These are phyloP conservation scores for Cheilosia soror DNA, from an alignment of 2,888 invertebrate genomes.

Conservation along the genomic window DNA sequence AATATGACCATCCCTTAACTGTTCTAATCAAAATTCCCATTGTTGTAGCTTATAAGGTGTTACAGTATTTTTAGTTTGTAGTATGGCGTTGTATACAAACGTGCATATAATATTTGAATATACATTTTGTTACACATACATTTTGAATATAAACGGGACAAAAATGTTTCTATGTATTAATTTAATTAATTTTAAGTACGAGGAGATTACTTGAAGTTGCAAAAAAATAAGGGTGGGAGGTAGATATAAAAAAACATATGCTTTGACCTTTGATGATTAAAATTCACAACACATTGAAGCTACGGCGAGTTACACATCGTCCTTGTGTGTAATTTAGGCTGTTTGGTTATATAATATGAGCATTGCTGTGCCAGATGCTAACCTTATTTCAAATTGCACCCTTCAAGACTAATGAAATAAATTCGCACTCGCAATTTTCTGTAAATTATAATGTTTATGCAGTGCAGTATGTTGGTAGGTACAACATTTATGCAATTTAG, in stretches of 20 bases:
- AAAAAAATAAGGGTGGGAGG: no score
- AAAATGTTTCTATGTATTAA: no score
- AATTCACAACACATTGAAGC: not conserved
- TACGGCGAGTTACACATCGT: not conserved
- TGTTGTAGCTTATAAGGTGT: not conserved
- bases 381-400: not conserved
- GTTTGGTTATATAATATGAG: not conserved
- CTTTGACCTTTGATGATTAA: not conserved
- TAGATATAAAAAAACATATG: no score
- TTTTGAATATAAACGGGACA: no score
- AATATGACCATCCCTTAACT: conserved; percentile 32
- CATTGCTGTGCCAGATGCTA: not conserved
- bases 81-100: not conserved
- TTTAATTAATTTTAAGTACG: no score
- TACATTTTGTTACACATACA: no score
- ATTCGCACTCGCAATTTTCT: not conserved
- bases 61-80: not conserved
- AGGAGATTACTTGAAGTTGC: no score
- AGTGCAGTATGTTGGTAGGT: not conserved
- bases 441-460: not conserved
- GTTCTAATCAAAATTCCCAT: not conserved
- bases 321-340: not conserved
- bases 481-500: no score
- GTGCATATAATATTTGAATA: no score
- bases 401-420: not conserved